Conservation (phyloP, 2,797 vertebrate genomes). For the Thaleichthys pacificus region DNA sequence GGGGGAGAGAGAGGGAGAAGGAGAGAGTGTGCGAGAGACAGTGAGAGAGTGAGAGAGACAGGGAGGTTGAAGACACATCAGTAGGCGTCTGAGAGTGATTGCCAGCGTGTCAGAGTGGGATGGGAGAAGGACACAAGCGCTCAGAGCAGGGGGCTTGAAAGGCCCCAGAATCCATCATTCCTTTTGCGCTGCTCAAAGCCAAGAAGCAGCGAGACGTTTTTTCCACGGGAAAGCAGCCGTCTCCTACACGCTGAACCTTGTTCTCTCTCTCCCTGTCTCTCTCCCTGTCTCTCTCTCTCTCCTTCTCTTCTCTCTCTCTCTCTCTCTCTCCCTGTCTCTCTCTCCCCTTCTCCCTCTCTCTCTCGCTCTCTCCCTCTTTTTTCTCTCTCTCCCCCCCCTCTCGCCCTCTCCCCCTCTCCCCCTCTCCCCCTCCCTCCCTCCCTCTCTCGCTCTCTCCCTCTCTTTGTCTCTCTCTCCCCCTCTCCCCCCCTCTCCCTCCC, state of each 20-base stretch:
- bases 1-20: neutral
- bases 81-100: conserved; percentile 9
- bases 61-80: conserved; percentile 3
- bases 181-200: conserved; percentile 15
- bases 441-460: neutral
- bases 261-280: neutral
- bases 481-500: neutral
- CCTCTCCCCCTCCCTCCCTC: neutral
- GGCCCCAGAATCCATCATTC: conserved; percentile 29
- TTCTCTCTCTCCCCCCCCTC: neutral
- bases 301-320: neutral
- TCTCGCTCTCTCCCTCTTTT: neutral
- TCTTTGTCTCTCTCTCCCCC: neutral
- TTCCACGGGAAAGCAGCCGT: neutral
- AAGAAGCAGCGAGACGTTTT: neutral
- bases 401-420: neutral
- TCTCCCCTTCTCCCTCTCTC: neutral
- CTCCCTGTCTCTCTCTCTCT: neutral
- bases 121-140: conserved; percentile 7
- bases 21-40: neutral
- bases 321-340: neutral
- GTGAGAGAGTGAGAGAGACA: neutral
- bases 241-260: conserved; percentile 3
- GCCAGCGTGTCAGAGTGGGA: conserved; percentile 19
- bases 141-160: conserved; percentile 32